These are phyloP conservation scores for Tetragonula clypearis DNA, from an alignment of 1,140 invertebrate species.

Conservation along the genomic window DNA sequence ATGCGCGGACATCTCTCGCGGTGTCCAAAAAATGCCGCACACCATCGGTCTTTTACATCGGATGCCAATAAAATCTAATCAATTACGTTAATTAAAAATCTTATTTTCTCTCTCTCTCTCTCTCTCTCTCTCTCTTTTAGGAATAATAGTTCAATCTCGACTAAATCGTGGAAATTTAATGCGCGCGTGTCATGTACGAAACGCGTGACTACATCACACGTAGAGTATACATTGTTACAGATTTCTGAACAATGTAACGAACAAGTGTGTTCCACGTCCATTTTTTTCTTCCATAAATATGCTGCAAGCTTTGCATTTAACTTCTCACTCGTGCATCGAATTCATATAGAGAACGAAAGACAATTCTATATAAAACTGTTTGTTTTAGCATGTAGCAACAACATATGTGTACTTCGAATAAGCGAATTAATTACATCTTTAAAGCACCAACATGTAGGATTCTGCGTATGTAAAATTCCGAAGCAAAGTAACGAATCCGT, in stretches of 20 bases:
- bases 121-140: not conserved
- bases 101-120: not conserved
- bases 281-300: not conserved
- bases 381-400: not conserved
- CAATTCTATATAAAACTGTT: no score
- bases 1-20: not conserved
- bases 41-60: not conserved
- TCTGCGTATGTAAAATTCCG: not conserved
- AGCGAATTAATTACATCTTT: not conserved
- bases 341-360: not conserved
- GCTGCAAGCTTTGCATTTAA: not conserved
- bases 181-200: not conserved
- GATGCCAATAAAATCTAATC: no score
- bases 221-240: not conserved
- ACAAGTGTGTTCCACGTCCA: not conserved
- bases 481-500: not conserved
- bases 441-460: not conserved
- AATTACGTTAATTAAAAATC: not conserved
- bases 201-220: no score
- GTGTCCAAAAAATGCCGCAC: slow-evolving; percentile 8
- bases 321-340: not conserved
- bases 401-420: not conserved
- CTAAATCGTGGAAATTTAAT: not conserved
- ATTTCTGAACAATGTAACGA: not conserved
- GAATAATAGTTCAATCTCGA: not conserved